Base-by-base conservation (phyloP, 2,113 vertebrate species). In the Pogonocichla stellata region DNA sequence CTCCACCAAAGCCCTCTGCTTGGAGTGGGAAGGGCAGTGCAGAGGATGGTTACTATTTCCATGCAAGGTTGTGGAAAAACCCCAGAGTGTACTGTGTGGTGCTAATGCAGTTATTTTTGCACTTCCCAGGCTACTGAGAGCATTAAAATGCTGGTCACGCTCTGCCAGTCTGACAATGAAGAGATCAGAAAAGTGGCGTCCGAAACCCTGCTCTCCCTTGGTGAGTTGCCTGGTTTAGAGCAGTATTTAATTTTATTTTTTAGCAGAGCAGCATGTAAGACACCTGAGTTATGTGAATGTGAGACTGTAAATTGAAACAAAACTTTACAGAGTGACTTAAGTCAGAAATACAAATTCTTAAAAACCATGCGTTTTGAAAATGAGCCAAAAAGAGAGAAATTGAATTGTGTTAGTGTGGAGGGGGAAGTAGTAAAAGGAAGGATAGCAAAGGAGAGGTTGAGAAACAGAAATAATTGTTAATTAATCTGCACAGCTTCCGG, bases 151-250 rank as follows among this genome's bases (percentile, higher is more conserved):
- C 97, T 99, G 62, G 98, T 98, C 81, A 98, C 96, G 0, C 96
- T 99, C 95, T 99, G 99, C 92, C 99, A 99, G 92, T 99, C 98
- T 12, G 98, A 98, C 6, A 98, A 98, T 8, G 99, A 99, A 96
- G 99, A 99, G 78, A 98, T 99, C 62, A 98, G 98, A 60, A 99
- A 99, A 34, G 98, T 99, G 65, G 99, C 99, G 3, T 99, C 99
- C 3, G 99, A 99, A 98, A 99, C 99, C 19, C 98, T 99, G 62
- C 98, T 99, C 70, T 98, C 98, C 19, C 98, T 99, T 17, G 99
- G 99, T 99, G 96, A 98, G 98, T 98, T 90, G 34, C 19, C 36
- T 67, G 20, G 7, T 85, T 78, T 57, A 33, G 19, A 74, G 47
- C 31, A 42, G 20, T 26, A 24, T 28, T 80, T n/a, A 0, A 16